These are phyloP conservation scores for Cebuella pygmaea DNA, from an alignment of 2,797 vertebrate genomes.

Conservation along the genomic window DNA sequence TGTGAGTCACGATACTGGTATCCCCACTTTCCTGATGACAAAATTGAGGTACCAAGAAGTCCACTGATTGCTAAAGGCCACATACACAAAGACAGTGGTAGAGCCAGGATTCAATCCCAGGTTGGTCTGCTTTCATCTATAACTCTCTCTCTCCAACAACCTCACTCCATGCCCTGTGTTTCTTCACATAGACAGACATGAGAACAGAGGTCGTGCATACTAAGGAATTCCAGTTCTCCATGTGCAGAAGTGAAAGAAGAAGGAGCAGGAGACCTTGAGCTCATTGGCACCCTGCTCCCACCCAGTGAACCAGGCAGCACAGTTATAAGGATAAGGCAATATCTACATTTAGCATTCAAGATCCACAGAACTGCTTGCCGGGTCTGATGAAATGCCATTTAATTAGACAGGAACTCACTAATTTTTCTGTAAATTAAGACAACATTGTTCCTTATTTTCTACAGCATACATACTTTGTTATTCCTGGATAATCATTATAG, in stretches of 20 bases:
- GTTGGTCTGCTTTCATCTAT: background rate
- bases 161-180: background rate
- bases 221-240: background rate
- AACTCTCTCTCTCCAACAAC: background rate
- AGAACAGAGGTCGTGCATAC: background rate
- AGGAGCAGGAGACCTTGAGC: background rate
- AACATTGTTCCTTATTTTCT: background rate
- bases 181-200: background rate
- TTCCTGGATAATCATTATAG: background rate
- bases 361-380: background rate
- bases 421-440: background rate
- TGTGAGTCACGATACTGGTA: background rate
- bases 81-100: background rate
- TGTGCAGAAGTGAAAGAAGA: background rate
- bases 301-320: background rate
- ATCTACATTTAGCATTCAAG: background rate
- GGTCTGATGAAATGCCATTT: background rate
- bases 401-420: background rate
- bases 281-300: background rate
- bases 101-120: background rate
- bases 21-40: conserved; percentile 27
- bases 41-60: background rate
- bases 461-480: background rate
- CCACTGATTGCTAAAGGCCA: background rate
- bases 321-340: background rate